Evolutionary conservation across 2,797 vertebrate species (phyloP).

Genomic region (Distichodus sexfasciatus): DNA sequence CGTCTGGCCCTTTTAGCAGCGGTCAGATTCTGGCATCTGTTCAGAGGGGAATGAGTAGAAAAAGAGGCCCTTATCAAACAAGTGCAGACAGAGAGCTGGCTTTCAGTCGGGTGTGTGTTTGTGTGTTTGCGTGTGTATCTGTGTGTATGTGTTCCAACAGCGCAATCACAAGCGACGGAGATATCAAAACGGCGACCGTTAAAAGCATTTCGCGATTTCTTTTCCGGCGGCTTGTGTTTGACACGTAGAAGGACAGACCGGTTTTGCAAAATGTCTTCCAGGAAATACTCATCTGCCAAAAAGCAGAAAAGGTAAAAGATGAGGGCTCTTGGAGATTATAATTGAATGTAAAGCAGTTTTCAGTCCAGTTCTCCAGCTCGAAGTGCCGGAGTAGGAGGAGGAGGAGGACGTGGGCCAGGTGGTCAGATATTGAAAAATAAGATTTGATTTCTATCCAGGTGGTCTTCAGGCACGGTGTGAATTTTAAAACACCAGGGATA

Average conservation of each 20-base stretch:
- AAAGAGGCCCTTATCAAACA: conserved; percentile 36
- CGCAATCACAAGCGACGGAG: background rate
- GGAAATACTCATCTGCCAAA: background rate
- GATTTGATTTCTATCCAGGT: conserved; percentile 33
- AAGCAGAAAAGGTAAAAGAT: background rate
- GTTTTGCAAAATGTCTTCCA: background rate
- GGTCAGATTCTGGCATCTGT: conserved; percentile 29
- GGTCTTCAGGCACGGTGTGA: conserved; percentile 28
- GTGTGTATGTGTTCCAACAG: conserved; percentile 3
- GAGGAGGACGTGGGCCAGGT: background rate
- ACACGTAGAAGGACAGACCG: background rate
- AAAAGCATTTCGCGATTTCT: background rate
- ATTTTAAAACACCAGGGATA: conserved; percentile 7
- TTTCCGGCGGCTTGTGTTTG: background rate
- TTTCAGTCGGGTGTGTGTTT: conserved; percentile 8
- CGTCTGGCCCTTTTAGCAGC: conserved; percentile 47
- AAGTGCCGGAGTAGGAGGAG: background rate
- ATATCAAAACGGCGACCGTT: background rate
- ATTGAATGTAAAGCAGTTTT: conserved; percentile 15
- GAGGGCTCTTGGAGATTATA: background rate
- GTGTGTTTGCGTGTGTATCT: background rate
- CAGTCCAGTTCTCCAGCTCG: background rate
- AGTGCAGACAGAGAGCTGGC: conserved; percentile 27
- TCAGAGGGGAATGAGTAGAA: conserved; percentile 14
- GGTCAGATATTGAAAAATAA: conserved; percentile 31